Base-by-base conservation (phyloP, 2,888 invertebrate genomes). In the Rhaphigaster nebulosa region DNA sequence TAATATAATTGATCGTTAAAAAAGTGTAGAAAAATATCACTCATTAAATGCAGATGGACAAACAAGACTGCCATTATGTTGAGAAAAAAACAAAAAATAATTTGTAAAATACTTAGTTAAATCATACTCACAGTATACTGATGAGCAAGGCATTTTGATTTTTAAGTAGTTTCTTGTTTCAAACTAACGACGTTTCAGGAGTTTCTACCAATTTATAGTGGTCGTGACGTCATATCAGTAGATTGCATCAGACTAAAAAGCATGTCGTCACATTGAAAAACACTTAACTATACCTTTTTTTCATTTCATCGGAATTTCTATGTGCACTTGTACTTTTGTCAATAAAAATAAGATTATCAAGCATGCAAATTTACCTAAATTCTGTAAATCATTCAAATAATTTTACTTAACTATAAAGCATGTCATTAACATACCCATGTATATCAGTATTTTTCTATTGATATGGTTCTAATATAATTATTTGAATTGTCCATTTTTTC, bases 251-350 rank as follows among this genome's bases (percentile, higher is more conserved):
- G 70, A 76, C 18, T 34, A 6, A 23, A 38, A 76, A 76, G 38
- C 29, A 76, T 76, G 70, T 76, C 70, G 70, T 76, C 70, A 76
- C 20, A 76, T 38, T 38, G 70, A 10, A 76, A 76, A 76, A 76
- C 70, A 76, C 70, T 76, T 23, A 12, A 76, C 20, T 20, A 76
- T 20, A 38, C 23, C 29, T 38, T 76, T 76, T n/a, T 38, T 34
- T 76, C 38, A 38, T 76, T 0, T 8, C n/a, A 65, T 29, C n/a
- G 8, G 15, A n/a, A 8, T 56, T 6, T 13, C n/a, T 60, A n/a
- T n/a, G 4, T 15, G 29, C 15, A 65, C 65, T 65, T 60, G 60
- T 60, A 12, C 60, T n/a, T 60, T 29, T 65, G 65, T 65, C 29
- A 65, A 65, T 65, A 65, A 65, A 3, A 15, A 54, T 15, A 13